Conservation (phyloP, 1,140 invertebrate species). For the Frieseomelitta varia region DNA sequence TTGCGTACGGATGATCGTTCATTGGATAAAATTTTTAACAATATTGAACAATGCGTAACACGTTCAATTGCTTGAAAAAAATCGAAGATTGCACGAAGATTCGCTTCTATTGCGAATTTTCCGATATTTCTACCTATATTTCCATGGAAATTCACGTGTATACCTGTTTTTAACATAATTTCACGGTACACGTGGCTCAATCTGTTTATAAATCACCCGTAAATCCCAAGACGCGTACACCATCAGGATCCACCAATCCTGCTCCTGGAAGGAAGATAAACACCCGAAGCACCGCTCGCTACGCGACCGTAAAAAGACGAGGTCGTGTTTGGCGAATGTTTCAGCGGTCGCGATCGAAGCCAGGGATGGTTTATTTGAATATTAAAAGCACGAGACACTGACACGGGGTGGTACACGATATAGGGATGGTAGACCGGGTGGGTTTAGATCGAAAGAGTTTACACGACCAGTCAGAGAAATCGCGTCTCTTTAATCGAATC, state of each 20-base stretch:
- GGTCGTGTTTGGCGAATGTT: background rate
- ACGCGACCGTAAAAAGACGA: background rate
- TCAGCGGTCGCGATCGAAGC: background rate
- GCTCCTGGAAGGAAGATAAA: background rate
- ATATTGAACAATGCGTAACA: no score
- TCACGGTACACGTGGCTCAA: background rate
- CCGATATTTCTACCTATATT: no score
- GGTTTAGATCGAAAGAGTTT: constrained; percentile 27
- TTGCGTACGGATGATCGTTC: no score
- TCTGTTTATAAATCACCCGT: no score
- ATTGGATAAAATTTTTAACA: no score
- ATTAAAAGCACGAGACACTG: background rate
- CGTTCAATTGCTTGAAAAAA: no score
- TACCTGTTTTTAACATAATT: background rate
- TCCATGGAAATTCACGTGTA: background rate
- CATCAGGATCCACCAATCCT: background rate
- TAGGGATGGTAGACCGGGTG: no score
- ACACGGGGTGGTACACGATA: background rate
- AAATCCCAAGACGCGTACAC: background rate
- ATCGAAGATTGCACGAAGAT: no score
- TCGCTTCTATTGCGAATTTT: no score
- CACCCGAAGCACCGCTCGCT: no score
- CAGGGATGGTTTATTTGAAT: constrained; percentile 5
- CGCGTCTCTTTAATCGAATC: constrained; percentile 47
- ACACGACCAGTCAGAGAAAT: background rate